phyloP scores from a whole-genome alignment of 2,888 invertebrate genomes.

The Parnassius mnemosyne region DNA sequence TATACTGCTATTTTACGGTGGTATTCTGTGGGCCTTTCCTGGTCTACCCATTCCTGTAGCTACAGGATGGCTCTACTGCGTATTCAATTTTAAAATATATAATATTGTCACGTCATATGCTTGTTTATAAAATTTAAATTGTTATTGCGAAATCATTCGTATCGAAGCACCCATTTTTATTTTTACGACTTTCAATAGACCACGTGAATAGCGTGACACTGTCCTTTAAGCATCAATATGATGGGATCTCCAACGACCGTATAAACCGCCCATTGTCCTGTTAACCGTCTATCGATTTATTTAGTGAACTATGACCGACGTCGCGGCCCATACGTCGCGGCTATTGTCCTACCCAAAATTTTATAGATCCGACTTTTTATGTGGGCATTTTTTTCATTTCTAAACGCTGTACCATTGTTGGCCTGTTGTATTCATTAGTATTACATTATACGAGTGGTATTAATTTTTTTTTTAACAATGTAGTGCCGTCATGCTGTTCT shows the following conservation, averaged over 20 bases:
- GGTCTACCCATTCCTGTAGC: too few species aligned
- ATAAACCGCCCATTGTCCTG: conserved; percentile 49
- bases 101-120: too few species aligned
- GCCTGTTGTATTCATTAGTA: conserved; percentile 20
- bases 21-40: too few species aligned
- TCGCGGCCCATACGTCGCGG: not conserved
- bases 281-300: conserved; percentile 59
- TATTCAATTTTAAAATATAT: too few species aligned
- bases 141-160: conserved; percentile 1
- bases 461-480: conserved; percentile 8
- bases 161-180: conserved; percentile 11
- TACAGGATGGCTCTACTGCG: too few species aligned
- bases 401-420: conserved; percentile 10
- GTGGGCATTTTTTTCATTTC: not conserved
- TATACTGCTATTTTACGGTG: too few species aligned
- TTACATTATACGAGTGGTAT: conserved; percentile 14
- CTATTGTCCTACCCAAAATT: conserved; percentile 23
- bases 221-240: conserved; percentile 14
- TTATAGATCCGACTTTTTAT: conserved; percentile 7
- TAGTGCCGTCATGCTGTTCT: conserved; percentile 7
- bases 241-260: conserved; percentile 37
- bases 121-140: too few species aligned
- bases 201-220: conserved; percentile 15
- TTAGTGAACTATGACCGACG: conserved; percentile 32
- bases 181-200: not conserved